Conservation (phyloP, 2,888 invertebrate species). For the Caenorhabditis parvicauda region DNA sequence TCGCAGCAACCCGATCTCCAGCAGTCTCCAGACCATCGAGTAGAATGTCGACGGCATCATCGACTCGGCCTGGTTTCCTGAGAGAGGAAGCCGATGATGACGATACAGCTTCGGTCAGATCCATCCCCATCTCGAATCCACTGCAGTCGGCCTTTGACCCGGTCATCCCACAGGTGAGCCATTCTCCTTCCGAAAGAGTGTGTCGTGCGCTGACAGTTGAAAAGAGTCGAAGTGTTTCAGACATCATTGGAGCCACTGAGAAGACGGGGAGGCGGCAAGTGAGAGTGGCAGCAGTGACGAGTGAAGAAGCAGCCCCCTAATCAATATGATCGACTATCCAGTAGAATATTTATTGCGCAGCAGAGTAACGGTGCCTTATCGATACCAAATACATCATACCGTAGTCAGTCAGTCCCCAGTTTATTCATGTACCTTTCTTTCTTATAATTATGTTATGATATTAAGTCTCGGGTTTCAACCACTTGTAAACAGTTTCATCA, state of each 20-base stretch:
- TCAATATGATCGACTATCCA: neutral
- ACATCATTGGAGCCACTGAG: neutral
- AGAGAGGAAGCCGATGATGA: conserved; percentile 1
- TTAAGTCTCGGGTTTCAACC: conserved; percentile 2
- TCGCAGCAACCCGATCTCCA: neutral
- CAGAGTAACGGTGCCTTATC: neutral
- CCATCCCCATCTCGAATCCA: conserved; percentile 7
- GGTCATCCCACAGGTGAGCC: conserved; percentile 14
- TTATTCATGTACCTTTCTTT: neutral
- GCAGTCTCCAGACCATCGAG: conserved; percentile 11
- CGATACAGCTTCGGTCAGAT: conserved; percentile 6
- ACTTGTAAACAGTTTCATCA: neutral
- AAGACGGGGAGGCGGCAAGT: neutral
- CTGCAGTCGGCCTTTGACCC: conserved; percentile 18
- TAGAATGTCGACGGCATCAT: conserved; percentile 11
- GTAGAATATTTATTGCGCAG: neutral
- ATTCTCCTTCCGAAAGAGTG: neutral
- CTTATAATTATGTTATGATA: conserved; percentile 4
- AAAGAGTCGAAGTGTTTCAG: conserved; percentile 1
- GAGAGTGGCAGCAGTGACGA: neutral
- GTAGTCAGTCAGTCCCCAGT: neutral
- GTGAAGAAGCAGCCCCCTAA: neutral
- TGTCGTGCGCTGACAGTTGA: neutral
- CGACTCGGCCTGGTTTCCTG: conserved; percentile 7
- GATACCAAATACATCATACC: no score